Conservation (phyloP, 2,113 vertebrate species). For the Pterocles burchelli region DNA sequence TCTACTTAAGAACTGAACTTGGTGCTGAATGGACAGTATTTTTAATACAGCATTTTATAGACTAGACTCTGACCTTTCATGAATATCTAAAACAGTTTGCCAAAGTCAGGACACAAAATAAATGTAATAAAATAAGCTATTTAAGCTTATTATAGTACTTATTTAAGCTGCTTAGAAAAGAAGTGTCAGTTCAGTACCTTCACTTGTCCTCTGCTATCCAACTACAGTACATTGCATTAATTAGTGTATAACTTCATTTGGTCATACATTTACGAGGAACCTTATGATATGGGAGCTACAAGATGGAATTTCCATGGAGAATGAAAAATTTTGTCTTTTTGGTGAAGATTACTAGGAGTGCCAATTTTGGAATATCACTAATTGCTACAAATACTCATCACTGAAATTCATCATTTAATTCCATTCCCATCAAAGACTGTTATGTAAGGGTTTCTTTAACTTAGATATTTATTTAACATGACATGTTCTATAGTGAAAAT, state of each 20-base stretch:
- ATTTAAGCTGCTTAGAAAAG: background rate
- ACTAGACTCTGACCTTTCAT: background rate
- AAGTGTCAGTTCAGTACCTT: background rate
- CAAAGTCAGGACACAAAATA: background rate
- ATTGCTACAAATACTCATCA: background rate
- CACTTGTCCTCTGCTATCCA: background rate
- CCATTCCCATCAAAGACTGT: background rate
- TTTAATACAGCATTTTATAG: background rate
- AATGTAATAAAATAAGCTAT: background rate
- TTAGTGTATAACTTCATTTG: background rate
- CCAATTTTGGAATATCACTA: background rate
- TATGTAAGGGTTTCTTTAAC: background rate
- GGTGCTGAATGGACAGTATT: background rate
- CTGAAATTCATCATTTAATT: background rate
- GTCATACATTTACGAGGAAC: background rate
- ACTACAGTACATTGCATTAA: background rate
- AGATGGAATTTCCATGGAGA: background rate
- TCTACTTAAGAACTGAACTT: background rate
- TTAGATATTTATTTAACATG: background rate
- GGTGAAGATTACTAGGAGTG: background rate
- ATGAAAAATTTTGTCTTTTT: background rate
- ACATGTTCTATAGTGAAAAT: background rate
- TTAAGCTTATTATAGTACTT: background rate
- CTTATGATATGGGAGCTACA: background rate
- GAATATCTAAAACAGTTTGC: background rate